Conservation (phyloP, 2,888 invertebrate species). For the Lordiphosa fenestrarum region DNA sequence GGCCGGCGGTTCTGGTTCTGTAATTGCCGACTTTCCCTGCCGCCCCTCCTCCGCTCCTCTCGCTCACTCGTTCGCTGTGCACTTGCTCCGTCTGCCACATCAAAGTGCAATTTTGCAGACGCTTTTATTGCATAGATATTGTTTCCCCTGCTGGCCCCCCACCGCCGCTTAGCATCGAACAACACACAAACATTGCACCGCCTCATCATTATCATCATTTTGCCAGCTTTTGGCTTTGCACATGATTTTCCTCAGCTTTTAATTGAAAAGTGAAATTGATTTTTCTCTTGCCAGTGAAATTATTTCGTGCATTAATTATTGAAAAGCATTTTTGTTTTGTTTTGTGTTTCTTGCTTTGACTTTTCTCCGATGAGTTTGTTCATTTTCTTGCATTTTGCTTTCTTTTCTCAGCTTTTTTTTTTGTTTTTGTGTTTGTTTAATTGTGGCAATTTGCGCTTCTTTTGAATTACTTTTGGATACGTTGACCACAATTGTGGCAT, state of each 20-base stretch:
- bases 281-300: conserved; percentile 9
- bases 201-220: conserved; percentile 3
- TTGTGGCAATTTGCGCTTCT: no score
- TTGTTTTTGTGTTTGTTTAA: not conserved
- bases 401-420: conserved; percentile 2
- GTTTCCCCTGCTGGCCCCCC: not conserved
- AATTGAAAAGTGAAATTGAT: conserved; percentile 14
- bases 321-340: conserved; percentile 32
- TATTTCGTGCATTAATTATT: conserved; percentile 48
- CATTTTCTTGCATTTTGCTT: conserved; percentile 7
- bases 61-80: not conserved
- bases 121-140: conserved; percentile 67
- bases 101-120: conserved; percentile 62
- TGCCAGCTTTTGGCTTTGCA: not conserved
- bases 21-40: not conserved
- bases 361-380: conserved; percentile 6
- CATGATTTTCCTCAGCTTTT: conserved; percentile 3
- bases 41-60: no score
- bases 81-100: conserved; percentile 29
- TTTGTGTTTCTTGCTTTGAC: no score
- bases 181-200: not conserved
- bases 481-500: no score
- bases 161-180: not conserved
- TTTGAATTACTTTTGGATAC: no score
- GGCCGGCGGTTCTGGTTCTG: not conserved